phyloP scores from a whole-genome alignment of 2,113 vertebrate species.

The Gopherus flavomarginatus region DNA sequence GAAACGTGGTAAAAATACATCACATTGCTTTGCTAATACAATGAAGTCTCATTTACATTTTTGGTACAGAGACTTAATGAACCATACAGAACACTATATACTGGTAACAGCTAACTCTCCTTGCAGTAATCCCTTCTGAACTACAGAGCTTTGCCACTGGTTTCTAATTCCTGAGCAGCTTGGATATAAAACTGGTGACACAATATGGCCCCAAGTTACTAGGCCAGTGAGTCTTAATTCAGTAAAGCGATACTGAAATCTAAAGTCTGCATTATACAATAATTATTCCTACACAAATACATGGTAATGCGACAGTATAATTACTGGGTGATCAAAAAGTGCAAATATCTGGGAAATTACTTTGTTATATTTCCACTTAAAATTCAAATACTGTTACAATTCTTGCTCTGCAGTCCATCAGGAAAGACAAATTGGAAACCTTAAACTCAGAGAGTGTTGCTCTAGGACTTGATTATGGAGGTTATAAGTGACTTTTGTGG shows the following conservation, averaged over 20 bases:
- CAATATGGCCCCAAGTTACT: rapidly evolving
- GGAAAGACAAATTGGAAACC: conserved; percentile 23
- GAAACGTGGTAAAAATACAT: neutral
- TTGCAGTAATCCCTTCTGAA: neutral
- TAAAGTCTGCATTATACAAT: neutral
- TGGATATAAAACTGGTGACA: neutral
- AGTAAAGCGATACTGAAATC: neutral
- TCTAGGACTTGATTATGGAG: conserved; percentile 30
- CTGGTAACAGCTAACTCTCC: neutral
- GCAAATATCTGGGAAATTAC: neutral
- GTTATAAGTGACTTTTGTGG: conserved; percentile 58
- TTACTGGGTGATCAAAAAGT: conserved; percentile 2
- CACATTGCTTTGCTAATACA: rapidly evolving
- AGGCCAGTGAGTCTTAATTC: neutral
- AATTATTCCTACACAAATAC: conserved; percentile 16
- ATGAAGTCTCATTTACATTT: neutral
- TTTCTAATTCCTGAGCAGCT: neutral
- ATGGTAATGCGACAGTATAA: neutral
- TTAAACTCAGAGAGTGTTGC: conserved; percentile 30
- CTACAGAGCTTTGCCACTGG: rapidly evolving
- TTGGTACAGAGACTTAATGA: rapidly evolving
- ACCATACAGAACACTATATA: neutral
- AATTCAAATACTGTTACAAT: conserved; percentile 5
- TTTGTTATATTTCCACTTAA: neutral
- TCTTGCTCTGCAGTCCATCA: neutral